Conservation (phyloP, 2,797 vertebrate species). For the Hapalemur alaotrensis region DNA sequence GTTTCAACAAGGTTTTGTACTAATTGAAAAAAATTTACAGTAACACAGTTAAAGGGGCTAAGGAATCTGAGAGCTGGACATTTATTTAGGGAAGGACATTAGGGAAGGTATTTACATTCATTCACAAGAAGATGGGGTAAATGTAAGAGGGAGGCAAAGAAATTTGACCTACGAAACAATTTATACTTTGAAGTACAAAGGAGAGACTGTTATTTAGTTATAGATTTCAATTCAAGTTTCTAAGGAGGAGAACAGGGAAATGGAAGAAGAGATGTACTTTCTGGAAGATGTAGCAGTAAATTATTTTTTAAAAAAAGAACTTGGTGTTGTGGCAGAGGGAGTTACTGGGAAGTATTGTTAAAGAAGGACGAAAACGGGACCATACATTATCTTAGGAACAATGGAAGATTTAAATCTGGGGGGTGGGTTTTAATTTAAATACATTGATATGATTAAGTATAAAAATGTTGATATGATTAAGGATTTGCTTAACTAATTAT, state of each 20-base stretch:
- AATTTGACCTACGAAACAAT: neutral
- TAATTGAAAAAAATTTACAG: neutral
- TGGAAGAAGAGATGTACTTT: neutral
- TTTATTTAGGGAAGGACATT: neutral
- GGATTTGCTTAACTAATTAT: neutral
- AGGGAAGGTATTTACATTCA: neutral
- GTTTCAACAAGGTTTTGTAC: neutral
- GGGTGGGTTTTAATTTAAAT: neutral
- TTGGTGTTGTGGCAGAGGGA: neutral
- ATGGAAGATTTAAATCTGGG: neutral
- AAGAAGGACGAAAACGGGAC: neutral
- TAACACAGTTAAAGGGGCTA: slow-evolving; percentile 14
- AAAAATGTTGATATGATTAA: neutral
- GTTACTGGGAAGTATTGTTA: neutral
- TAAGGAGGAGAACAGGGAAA: neutral
- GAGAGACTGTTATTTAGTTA: neutral
- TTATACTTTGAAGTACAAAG: neutral
- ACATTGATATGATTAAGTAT: neutral
- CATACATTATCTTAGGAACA: neutral
- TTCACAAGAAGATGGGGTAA: neutral
- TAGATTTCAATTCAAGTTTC: neutral
- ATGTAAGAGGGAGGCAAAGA: neutral
- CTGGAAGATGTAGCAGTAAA: neutral
- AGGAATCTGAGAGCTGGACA: neutral
- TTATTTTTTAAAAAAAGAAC: neutral